These are phyloP conservation scores for Zingel zingel DNA, from an alignment of 2,113 vertebrate species.

Conservation along the genomic window DNA sequence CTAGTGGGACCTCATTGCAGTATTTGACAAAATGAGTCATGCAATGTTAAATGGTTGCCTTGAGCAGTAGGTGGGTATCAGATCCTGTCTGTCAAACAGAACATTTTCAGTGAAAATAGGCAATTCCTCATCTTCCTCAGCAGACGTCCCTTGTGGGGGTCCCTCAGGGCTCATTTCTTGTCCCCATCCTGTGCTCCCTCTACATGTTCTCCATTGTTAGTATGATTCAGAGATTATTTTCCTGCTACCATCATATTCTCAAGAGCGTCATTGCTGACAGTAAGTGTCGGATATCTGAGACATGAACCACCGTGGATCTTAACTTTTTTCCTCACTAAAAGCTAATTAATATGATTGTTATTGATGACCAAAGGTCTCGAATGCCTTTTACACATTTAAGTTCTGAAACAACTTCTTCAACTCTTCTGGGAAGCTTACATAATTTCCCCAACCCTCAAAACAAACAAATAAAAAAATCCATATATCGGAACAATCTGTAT, in stretches of 20 bases:
- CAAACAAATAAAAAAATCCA: too few species aligned
- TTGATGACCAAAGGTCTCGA: too few species aligned
- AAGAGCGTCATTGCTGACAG: not conserved
- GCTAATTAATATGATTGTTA: not conserved
- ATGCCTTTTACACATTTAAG: not conserved
- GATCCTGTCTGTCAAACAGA: constrained; percentile 17
- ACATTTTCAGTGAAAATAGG: constrained; percentile 1
- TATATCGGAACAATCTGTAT: too few species aligned
- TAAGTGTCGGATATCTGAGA: not conserved
- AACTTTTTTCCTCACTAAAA: not conserved
- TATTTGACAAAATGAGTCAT: constrained; percentile 4
- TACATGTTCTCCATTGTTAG: not conserved
- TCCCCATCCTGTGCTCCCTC: not conserved
- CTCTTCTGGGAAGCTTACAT: too few species aligned
- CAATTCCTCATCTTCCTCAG: constrained; percentile 10
- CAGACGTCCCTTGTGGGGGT: not conserved
- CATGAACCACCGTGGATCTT: not conserved
- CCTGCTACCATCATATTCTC: not conserved
- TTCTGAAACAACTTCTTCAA: not conserved
- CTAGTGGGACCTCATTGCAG: not conserved
- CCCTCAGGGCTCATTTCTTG: not conserved
- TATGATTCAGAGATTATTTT: not conserved
- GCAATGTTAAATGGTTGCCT: constrained; percentile 27
- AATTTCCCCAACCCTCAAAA: too few species aligned
- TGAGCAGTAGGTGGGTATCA: constrained; percentile 3